Conservation (phyloP, 1,140 invertebrate genomes). For the Odontomachus brunneus region DNA sequence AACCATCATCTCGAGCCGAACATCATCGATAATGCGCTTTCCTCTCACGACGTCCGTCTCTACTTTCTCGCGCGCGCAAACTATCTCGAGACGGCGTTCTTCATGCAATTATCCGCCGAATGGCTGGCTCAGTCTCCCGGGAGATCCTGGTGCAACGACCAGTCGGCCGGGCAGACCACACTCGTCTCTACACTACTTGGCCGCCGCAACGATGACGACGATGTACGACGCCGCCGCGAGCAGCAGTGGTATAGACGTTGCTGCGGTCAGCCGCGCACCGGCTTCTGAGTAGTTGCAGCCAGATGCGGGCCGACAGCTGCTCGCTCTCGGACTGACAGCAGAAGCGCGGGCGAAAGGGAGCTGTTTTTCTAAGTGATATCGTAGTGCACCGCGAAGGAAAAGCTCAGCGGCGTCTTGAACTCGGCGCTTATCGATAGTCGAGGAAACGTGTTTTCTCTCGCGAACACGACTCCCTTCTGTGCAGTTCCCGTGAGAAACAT, state of each 20-base stretch:
- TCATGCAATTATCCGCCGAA: slow-evolving; percentile 80
- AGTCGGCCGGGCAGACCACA: slow-evolving; percentile 58
- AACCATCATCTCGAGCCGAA: slow-evolving; percentile 40
- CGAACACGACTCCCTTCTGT: no score
- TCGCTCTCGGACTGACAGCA: slow-evolving; percentile 63
- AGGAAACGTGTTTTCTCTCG: neutral
- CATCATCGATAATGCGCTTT: slow-evolving; percentile 68
- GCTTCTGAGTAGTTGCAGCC: slow-evolving; percentile 74
- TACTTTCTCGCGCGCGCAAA: neutral
- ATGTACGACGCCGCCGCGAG: slow-evolving; percentile 51
- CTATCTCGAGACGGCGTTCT: slow-evolving; percentile 60
- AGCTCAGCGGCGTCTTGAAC: no score
- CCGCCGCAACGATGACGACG: slow-evolving; percentile 57
- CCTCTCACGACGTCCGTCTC: no score
- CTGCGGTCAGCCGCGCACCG: slow-evolving; percentile 78
- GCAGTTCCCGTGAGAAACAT: no score
- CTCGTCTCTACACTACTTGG: slow-evolving; percentile 63
- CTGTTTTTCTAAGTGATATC: slow-evolving; percentile 34
- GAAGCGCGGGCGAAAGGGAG: neutral
- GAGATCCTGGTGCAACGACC: slow-evolving; percentile 64
- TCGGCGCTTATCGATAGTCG: neutral
- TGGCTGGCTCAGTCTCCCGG: slow-evolving; percentile 66
- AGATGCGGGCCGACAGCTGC: slow-evolving; percentile 74
- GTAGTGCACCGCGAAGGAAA: neutral
- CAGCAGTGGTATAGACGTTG: slow-evolving; percentile 79